Evolutionary conservation across 2,113 vertebrate genomes (phyloP), one percentile per base, ranked within the genome.

Genomic region (Podarcis muralis): DNA sequence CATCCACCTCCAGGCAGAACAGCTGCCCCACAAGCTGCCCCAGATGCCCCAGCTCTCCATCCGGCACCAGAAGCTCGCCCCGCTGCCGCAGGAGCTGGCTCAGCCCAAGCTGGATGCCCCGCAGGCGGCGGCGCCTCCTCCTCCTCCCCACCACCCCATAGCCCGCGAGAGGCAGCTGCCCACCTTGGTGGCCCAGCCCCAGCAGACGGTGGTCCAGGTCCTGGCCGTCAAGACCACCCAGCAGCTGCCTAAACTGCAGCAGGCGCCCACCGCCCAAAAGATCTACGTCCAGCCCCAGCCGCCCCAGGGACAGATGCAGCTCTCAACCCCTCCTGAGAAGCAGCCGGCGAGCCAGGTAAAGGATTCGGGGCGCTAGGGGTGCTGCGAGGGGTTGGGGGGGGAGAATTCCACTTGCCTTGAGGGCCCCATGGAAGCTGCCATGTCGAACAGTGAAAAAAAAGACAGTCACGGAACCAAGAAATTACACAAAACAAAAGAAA

Each of bases 221-320:
- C 95, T 97, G 53, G 96, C 98, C 32, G 96, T 97, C 88, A 98
- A 98, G 96, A 97, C 97, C 79, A 97, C 97, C 1, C 97, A 98
- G 72, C 98, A 99, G 95, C 98, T 99, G 83, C 99, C 99, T 18
- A 98, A 98, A 95, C 97, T 99, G 59, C 99, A 99, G 94, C 99
- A 99, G 92, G 98, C 98, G 40, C 98, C 98, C 89, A 98, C 97
- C 40, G 98, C 98, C 85, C 99, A 98, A 97, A 98, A 99, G 97
- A 97, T 99, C 93, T 99, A 98, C 91, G 97, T 98, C 95, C 98
- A 99, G 93, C 97, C 98, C 69, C 97, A 98, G 88, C 97, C 98
- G 95, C 98, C 98, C 53, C 98, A 98, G 95, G 98, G 98, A 59
- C 98, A 97, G 0, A 96, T 98, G 13, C 98, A 98, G 94, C 98